Evolutionary conservation across 2,113 vertebrate species (phyloP).

Genomic region (Neogobius melanostomus): DNA sequence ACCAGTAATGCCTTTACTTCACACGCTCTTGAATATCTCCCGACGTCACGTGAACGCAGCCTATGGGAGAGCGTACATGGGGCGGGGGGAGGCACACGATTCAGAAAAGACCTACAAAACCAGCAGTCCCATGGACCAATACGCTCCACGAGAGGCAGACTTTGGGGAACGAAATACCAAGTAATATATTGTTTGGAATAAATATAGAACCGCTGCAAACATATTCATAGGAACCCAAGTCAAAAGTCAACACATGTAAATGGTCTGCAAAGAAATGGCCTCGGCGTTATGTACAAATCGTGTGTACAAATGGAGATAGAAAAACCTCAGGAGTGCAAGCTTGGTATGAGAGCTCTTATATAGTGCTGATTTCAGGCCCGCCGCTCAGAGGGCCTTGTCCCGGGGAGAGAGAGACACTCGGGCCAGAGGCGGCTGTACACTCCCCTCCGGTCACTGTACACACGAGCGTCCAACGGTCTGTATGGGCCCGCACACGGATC

Average conservation of each 20-base stretch:
- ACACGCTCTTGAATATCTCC: background rate
- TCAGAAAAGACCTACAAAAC: constrained; percentile 72
- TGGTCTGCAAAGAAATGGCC: constrained; percentile 63
- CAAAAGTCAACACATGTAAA: constrained; percentile 71
- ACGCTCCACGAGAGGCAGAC: constrained; percentile 65
- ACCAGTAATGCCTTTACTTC: too few species aligned
- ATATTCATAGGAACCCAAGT: constrained; percentile 69
- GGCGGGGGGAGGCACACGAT: constrained; percentile 77
- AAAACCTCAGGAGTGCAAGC: constrained; percentile 79
- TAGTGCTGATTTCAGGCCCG: constrained; percentile 54
- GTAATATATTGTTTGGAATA: constrained; percentile 72
- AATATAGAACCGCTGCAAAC: constrained; percentile 76
- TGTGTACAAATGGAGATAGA: constrained; percentile 73
- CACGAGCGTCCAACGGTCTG: constrained; percentile 43
- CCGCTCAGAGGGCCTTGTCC: constrained; percentile 58
- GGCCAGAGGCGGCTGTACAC: constrained; percentile 77
- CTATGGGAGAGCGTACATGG: constrained; percentile 53
- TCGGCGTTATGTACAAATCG: constrained; percentile 78
- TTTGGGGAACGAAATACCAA: constrained; percentile 69
- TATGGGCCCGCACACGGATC: too few species aligned
- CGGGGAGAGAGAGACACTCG: constrained; percentile 74
- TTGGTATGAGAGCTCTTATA: constrained; percentile 33
- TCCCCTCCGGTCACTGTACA: constrained; percentile 78
- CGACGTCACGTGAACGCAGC: background rate
- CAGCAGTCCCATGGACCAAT: constrained; percentile 65